A percentile compares a stretch with the other conserved stretches of the same genome.
These are phyloP conservation scores for Euspilapteryx auroguttella DNA, from an alignment of 2,888 invertebrate species.

Conservation along the genomic window DNA sequence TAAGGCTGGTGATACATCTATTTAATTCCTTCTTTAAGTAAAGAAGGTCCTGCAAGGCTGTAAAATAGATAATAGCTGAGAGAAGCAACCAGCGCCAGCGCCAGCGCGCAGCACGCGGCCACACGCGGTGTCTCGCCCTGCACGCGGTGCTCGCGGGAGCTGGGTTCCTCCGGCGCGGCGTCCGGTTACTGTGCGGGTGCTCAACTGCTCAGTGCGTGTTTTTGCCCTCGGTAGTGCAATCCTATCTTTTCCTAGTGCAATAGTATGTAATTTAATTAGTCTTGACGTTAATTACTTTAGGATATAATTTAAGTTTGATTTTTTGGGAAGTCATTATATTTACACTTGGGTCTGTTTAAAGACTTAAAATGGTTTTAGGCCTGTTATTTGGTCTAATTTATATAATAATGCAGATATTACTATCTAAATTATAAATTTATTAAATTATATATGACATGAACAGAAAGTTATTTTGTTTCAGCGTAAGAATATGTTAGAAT, in stretches of 20 bases:
- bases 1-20: constrained; percentile 52
- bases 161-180: too few species aligned
- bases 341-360: constrained; percentile 37
- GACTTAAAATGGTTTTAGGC: constrained; percentile 12
- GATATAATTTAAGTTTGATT: constrained; percentile 28
- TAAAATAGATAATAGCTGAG: constrained; percentile 25
- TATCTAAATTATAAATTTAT: too few species aligned
- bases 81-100: constrained; percentile 22
- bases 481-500: too few species aligned
- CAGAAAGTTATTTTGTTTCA: too few species aligned
- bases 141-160: too few species aligned
- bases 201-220: too few species aligned
- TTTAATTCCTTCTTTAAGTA: constrained; percentile 21
- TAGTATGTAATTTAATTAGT: constrained; percentile 1
- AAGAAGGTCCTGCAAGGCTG: constrained; percentile 25
- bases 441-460: too few species aligned
- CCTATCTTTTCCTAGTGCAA: background rate
- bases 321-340: constrained; percentile 32
- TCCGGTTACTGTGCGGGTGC: too few species aligned
- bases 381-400: background rate
- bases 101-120: constrained; percentile 5
- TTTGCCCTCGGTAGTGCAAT: too few species aligned
- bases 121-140: too few species aligned
- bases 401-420: too few species aligned
- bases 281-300: constrained; percentile 26